phyloP scores from a whole-genome alignment of 53 echinoderm and acorn worm species.

The Stichopus horrens region DNA sequence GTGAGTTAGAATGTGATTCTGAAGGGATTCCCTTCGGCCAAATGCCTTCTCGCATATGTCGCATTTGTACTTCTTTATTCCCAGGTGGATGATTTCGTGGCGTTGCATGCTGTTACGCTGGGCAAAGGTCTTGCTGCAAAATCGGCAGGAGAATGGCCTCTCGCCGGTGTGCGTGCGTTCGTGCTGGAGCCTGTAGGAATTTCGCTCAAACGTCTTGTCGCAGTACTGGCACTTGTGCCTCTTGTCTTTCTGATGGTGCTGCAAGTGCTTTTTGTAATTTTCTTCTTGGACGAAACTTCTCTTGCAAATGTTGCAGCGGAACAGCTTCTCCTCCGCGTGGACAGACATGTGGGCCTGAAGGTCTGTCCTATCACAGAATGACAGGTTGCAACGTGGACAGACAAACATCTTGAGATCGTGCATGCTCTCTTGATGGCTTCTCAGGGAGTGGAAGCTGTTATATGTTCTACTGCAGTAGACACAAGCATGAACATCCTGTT shows the following conservation, averaged over 20 bases:
- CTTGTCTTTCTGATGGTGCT: constrained; percentile 40
- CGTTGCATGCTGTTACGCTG: constrained; percentile 72
- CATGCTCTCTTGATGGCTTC: constrained; percentile 32
- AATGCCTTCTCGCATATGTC: constrained; percentile 61
- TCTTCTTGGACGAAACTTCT: constrained; percentile 44
- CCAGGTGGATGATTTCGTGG: constrained; percentile 68
- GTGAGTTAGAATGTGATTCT: constrained; percentile 45
- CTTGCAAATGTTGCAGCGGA: constrained; percentile 22
- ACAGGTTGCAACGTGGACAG: constrained; percentile 40
- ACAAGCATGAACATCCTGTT: constrained; percentile 33
- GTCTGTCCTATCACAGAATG: constrained; percentile 25
- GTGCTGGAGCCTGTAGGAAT: constrained; percentile 55
- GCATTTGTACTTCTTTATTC: constrained; percentile 72
- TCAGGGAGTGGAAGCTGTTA: constrained; percentile 9
- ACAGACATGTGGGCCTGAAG: constrained; percentile 34
- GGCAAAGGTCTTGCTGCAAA: constrained; percentile 72
- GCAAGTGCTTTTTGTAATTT: constrained; percentile 31
- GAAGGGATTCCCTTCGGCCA: constrained; percentile 50
- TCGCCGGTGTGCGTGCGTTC: constrained; percentile 77
- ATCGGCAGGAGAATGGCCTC: constrained; percentile 65
- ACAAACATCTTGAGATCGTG: constrained; percentile 37
- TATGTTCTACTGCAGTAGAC: constrained; percentile 44
- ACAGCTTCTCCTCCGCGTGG: constrained; percentile 43
- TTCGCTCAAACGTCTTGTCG: constrained; percentile 37
- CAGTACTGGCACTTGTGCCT: constrained; percentile 41